A percentile compares a stretch with the other conserved stretches of the same genome.
Evolutionary conservation across 2,797 vertebrate genomes (phyloP).

Genomic region (Staurois parvus): DNA sequence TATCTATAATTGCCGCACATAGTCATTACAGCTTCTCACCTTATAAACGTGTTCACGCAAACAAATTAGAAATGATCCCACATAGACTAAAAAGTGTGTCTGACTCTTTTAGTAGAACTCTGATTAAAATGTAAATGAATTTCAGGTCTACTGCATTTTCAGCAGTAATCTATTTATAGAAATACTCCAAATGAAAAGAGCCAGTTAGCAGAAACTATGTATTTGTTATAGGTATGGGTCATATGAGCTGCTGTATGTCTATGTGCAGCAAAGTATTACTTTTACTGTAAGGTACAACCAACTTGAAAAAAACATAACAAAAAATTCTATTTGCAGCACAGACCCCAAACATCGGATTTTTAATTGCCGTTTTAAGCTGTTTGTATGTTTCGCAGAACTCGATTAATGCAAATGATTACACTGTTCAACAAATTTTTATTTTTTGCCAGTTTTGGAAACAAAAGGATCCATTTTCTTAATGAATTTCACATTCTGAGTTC

Average conservation of each 20-base stretch:
- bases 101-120: not conserved
- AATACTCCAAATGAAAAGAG: conserved; percentile 10
- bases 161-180: conserved; percentile 12
- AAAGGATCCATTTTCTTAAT: no score
- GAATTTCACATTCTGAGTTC: no score
- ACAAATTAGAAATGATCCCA: conserved; percentile 17
- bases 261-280: not conserved
- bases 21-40: conserved; percentile 34
- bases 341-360: not conserved
- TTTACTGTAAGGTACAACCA: not conserved
- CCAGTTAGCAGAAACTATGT: not conserved
- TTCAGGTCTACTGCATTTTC: conserved; percentile 10
- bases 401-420: not conserved
- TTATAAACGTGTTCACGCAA: conserved; percentile 28
- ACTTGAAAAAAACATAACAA: no score
- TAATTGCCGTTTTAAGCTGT: not conserved
- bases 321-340: not conserved
- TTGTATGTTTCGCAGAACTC: not conserved
- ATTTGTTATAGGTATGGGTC: not conserved
- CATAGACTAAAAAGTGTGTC: conserved; percentile 13
- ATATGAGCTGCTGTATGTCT: no score
- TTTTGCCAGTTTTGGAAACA: no score
- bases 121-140: conserved; percentile 16
- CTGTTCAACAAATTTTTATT: no score
- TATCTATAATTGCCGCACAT: not conserved